Evolutionary conservation across 2,113 vertebrate species (phyloP), one percentile per base, ranked within the genome.

Genomic region (Megaceryle torquata): DNA sequence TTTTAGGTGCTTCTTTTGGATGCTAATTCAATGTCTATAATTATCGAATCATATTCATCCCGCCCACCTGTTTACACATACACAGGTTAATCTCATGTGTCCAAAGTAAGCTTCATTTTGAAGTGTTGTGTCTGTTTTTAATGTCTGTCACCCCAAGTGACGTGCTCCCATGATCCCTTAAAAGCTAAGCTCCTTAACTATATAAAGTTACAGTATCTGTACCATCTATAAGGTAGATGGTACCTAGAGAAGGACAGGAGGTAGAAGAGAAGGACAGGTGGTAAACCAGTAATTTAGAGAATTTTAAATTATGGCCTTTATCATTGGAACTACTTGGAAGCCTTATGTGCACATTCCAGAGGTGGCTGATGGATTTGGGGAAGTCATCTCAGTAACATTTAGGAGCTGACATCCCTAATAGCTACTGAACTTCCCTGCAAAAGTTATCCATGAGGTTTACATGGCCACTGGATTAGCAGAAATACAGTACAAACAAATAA

Each of bases 341-440:
- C 44, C 35, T 16, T 60, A 5, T 50, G 25, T 53, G 44, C 37
- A 35, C 53, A 4, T 61, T 91, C 51, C 53, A 82, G 84, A 83
- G 69, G 48, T 85, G 84, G 79, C 53, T 79, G 82, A 81, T 79
- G 79, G 82, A 56, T 43, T 84, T 91, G 37, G 69, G 80, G 89
- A 95, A 94, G 91, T 50, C 80, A 95, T 85, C 72, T 84, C 91
- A 90, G 53, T n/a, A 69, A 67, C 21, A 48, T 48, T 80, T 54
- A 70, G 35, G 63, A 89, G 35, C 31, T 78, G 59, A 91, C 77
- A 89, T 81, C 35, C 33, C 28, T 69, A 71, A 78, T n/a, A 64
- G 31, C 69, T 65, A 84, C 44, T 81, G 56, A 84, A 5, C 53
- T 81, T 84, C 60, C 80, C 84, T 69, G 48, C 17, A 44, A 65